A percentile compares a stretch with the other conserved stretches of the same genome.
These are phyloP conservation scores for Protobothrops mucrosquamatus DNA, from an alignment of 2,113 vertebrate species.

Conservation along the genomic window DNA sequence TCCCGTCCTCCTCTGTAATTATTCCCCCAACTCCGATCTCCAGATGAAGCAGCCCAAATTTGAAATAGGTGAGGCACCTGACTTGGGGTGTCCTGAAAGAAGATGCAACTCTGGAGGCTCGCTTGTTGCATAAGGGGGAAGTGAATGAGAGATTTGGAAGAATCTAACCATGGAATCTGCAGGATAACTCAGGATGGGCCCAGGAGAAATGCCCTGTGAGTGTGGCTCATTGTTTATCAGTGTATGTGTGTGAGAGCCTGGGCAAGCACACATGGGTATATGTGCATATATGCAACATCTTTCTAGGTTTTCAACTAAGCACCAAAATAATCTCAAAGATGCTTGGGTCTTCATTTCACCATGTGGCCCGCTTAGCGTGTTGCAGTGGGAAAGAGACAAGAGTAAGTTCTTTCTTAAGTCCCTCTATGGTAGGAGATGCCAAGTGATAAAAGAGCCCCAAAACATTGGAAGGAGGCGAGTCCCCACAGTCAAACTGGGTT, in stretches of 20 bases:
- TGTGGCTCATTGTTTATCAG: neutral
- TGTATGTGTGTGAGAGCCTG: fast-evolving
- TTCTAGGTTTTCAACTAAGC: neutral
- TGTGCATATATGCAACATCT: neutral
- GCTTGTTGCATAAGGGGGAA: neutral
- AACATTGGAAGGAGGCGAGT: neutral
- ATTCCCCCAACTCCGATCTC: neutral
- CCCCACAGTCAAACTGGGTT: too few species aligned
- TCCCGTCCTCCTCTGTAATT: neutral
- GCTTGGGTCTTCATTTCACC: neutral
- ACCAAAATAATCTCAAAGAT: neutral
- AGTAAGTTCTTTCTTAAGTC: neutral
- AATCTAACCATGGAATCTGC: neutral
- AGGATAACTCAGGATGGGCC: neutral
- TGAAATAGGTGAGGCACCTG: neutral
- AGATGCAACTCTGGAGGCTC: neutral
- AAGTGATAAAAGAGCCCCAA: neutral
- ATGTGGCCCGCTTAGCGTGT: neutral
- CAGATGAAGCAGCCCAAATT: neutral
- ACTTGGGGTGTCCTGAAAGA: neutral
- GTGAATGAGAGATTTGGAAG: too few species aligned
- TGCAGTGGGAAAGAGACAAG: neutral
- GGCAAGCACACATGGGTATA: neutral
- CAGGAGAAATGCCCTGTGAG: neutral
- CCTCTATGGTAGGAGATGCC: too few species aligned